Evolutionary conservation across 2,113 vertebrate species (phyloP).

Genomic region (Motacilla tschutschensis): DNA sequence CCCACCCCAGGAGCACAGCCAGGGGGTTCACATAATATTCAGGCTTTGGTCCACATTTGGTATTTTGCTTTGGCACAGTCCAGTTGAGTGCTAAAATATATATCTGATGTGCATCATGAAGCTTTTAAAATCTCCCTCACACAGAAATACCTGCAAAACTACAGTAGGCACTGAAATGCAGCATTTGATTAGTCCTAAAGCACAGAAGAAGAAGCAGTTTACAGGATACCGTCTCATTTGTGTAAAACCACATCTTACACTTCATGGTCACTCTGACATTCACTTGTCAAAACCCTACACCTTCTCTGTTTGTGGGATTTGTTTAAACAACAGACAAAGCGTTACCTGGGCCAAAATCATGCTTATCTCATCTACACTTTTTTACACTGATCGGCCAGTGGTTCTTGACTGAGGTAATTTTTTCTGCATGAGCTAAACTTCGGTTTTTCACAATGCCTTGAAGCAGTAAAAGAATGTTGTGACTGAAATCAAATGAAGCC

Average conservation of each 20-base stretch:
- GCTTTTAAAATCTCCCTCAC: not conserved
- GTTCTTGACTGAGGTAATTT: not conserved
- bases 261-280: not conserved
- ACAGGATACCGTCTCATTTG: not conserved
- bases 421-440: not conserved
- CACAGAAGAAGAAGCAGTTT: not conserved
- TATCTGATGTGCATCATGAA: not conserved
- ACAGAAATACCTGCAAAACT: not conserved
- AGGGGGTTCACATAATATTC: not conserved
- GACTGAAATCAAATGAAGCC: not conserved
- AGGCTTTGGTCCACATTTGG: not conserved
- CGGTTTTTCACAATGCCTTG: not conserved
- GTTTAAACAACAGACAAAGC: not conserved
- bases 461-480: not conserved
- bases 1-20: not conserved
- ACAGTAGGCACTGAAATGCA: not conserved
- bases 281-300: not conserved
- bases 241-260: conserved; percentile 1
- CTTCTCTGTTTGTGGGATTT: not conserved
- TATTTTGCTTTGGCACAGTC: not conserved
- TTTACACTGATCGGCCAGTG: not conserved
- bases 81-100: not conserved
- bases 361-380: not conserved
- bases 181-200: not conserved
- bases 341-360: not conserved